Conservation (phyloP, 2,113 vertebrate genomes). For the Siniperca chuatsi region DNA sequence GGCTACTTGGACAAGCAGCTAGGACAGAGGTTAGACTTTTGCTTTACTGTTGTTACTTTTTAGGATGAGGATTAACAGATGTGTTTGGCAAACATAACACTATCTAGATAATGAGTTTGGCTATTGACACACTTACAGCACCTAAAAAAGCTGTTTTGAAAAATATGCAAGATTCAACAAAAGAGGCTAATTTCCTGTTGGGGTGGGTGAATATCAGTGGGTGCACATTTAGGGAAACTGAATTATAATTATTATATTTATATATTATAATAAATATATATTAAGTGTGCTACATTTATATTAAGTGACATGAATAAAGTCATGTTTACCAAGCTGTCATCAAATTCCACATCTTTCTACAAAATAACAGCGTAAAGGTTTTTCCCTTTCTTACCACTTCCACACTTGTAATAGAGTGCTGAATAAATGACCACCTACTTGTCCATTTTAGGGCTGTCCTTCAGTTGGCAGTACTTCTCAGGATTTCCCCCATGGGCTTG, state of each 20-base stretch:
- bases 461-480: background rate
- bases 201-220: background rate
- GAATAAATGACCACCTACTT: background rate
- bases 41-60: background rate
- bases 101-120: background rate
- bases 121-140: background rate
- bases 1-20: too few species aligned
- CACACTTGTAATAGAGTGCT: background rate
- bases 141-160: too few species aligned
- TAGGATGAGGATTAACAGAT: too few species aligned
- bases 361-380: background rate
- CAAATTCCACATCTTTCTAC: background rate
- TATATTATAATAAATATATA: background rate
- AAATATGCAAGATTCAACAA: background rate
- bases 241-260: too few species aligned
- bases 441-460: constrained; percentile 10
- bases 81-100: too few species aligned
- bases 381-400: background rate
- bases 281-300: background rate
- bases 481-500: constrained; percentile 19
- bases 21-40: too few species aligned
- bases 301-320: background rate
- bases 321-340: too few species aligned
- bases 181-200: background rate
- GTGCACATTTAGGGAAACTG: background rate